Percentiles rank a stretch among this genome's conserved stretches.
These are phyloP conservation scores for Sminthurides bifidus DNA, from an alignment of 1,140 invertebrate species.

Conservation along the genomic window DNA sequence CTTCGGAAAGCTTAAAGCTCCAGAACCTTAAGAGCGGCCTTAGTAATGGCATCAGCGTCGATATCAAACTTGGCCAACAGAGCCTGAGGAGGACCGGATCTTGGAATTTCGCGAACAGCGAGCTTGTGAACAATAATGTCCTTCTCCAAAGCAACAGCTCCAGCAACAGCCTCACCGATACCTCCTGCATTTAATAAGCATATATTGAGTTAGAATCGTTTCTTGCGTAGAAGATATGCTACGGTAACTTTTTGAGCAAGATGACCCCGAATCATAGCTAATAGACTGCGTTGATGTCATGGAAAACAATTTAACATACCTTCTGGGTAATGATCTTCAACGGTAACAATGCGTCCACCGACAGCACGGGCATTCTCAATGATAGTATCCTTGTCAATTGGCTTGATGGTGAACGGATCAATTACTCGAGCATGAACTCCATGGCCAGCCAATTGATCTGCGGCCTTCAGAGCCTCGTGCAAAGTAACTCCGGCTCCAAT, in stretches of 20 bases:
- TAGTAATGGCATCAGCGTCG: constrained; percentile 62
- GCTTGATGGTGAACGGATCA: constrained; percentile 94
- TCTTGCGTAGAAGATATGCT: too few relatives aligned
- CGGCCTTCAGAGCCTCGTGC: constrained; percentile 77
- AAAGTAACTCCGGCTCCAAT: constrained; percentile 89
- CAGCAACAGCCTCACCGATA: constrained; percentile 83
- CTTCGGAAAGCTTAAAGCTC: background rate
- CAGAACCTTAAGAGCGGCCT: constrained; percentile 49
- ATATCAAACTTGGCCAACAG: constrained; percentile 83
- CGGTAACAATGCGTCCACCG: constrained; percentile 73
- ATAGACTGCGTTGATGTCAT: background rate
- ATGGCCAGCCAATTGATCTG: constrained; percentile 54
- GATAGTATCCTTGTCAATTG: constrained; percentile 70
- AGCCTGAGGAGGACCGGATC: constrained; percentile 74
- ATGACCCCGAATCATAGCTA: background rate
- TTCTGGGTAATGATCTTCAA: constrained; percentile 94
- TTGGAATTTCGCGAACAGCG: constrained; percentile 72
- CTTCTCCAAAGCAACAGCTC: constrained; percentile 58
- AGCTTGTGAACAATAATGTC: constrained; percentile 71
- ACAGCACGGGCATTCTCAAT: constrained; percentile 63
- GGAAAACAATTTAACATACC: constrained; percentile 42
- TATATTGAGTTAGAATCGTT: background rate
- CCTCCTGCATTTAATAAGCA: constrained; percentile 54
- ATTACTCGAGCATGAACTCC: constrained; percentile 66
- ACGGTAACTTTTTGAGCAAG: too few relatives aligned